Percentiles rank a stretch among this genome's conserved stretches.
Conservation (phyloP, 1,140 invertebrate genomes). For the Schmidtea mediterranea region DNA sequence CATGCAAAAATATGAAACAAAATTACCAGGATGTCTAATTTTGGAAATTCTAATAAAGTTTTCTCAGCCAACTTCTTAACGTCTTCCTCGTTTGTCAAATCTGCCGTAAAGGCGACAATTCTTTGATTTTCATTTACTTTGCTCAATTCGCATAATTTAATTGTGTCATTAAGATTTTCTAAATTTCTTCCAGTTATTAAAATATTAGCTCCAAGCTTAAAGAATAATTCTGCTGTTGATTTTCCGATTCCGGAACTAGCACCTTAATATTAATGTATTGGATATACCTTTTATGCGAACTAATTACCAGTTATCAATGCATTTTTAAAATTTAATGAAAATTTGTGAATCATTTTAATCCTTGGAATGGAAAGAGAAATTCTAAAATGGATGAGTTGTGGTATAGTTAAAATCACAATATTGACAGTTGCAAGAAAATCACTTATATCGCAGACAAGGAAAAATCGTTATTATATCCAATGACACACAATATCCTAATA, state of each 20-base stretch:
- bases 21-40: slow-evolving; percentile 29
- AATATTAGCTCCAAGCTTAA: slow-evolving; percentile 16
- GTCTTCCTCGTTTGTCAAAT: slow-evolving; percentile 12
- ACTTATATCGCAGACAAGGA: no score
- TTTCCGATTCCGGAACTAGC: slow-evolving; percentile 21
- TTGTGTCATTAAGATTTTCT: slow-evolving; percentile 6
- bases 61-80: slow-evolving; percentile 14
- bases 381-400: no score
- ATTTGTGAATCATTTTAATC: no score
- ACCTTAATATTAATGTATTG: slow-evolving; percentile 11
- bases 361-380: no score
- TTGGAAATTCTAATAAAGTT: slow-evolving; percentile 18
- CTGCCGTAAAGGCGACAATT: slow-evolving; percentile 9
- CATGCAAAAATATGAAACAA: background rate
- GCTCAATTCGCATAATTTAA: background rate
- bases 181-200: slow-evolving; percentile 17
- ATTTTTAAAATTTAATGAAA: no score
- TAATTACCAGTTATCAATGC: no score
- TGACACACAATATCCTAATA: no score
- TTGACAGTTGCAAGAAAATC: no score
- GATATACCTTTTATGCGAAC: background rate
- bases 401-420: no score
- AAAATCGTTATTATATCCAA: no score
- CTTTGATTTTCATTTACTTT: background rate
- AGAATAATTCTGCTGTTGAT: slow-evolving; percentile 18